Evolutionary conservation across 2,797 vertebrate genomes (phyloP).

Genomic region (Platyrinchus mystaceus): DNA sequence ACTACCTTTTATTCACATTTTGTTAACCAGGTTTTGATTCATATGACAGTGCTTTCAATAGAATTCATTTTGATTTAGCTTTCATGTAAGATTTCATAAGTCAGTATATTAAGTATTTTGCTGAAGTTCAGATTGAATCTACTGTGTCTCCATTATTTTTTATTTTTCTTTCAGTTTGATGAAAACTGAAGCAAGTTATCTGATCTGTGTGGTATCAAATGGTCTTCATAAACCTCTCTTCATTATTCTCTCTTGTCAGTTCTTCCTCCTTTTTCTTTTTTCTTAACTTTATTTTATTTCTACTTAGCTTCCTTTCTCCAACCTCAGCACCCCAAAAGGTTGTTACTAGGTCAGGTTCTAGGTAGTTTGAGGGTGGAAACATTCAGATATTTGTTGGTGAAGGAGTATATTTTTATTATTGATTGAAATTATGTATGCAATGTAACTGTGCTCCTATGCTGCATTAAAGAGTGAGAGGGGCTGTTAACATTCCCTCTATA

Average conservation of each 20-base stretch:
- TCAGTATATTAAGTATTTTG: slow-evolving; percentile 26
- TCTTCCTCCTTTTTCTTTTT: not conserved
- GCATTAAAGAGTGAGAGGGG: not conserved
- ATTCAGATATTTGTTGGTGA: not conserved
- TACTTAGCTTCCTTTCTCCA: not conserved
- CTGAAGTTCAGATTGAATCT: slow-evolving; percentile 30
- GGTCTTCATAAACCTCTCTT: slow-evolving; percentile 3
- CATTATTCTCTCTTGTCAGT: slow-evolving; percentile 12
- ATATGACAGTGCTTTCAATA: not conserved
- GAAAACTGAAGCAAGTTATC: slow-evolving; percentile 24
- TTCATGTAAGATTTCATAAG: slow-evolving; percentile 6
- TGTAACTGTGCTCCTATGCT: not conserved
- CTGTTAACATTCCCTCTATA: not conserved
- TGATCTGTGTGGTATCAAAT: not conserved
- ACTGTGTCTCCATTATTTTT: not conserved
- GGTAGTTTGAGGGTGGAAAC: not conserved
- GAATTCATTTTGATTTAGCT: not conserved
- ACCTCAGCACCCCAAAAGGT: rapidly evolving
- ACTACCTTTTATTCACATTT: not conserved
- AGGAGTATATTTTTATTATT: not conserved
- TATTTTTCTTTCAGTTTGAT: not conserved
- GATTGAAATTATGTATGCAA: not conserved
- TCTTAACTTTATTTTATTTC: not conserved
- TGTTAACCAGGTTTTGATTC: not conserved
- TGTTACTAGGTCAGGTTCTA: not conserved